A percentile compares a stretch with the other conserved stretches of the same genome.
Conservation (phyloP, 2,113 vertebrate species). For the Brienomyrus longianalis region DNA sequence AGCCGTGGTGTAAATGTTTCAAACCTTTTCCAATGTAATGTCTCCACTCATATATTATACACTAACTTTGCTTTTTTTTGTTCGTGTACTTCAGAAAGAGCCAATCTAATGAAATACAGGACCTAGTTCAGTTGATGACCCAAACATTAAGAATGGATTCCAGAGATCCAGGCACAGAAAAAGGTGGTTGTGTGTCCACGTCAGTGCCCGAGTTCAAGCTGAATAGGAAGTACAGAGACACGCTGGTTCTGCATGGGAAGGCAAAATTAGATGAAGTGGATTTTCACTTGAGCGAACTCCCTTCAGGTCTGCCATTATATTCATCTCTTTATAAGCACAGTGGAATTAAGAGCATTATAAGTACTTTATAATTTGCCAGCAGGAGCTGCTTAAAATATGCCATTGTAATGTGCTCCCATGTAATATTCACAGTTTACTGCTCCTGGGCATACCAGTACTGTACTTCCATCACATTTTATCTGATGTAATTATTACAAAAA, state of each 20-base stretch:
- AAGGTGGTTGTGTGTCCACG: slow-evolving; percentile 31
- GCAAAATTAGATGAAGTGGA: slow-evolving; percentile 59
- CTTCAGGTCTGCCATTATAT: slow-evolving; percentile 59
- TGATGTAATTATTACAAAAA: background rate
- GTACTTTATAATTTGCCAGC: background rate
- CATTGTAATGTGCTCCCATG: background rate
- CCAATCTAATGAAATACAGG: slow-evolving; percentile 75
- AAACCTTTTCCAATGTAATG: background rate
- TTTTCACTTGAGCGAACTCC: slow-evolving; percentile 64
- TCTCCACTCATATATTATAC: background rate
- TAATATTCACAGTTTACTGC: background rate
- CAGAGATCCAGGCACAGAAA: slow-evolving; percentile 52
- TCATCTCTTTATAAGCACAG: background rate
- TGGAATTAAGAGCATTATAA: background rate
- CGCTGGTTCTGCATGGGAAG: slow-evolving; percentile 85
- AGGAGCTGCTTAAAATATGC: background rate
- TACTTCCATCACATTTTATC: background rate
- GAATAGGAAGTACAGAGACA: slow-evolving; percentile 81
- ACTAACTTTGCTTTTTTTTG: background rate
- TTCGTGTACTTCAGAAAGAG: slow-evolving; percentile 58
- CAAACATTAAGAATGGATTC: slow-evolving; percentile 78
- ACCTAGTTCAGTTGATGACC: slow-evolving; percentile 90
- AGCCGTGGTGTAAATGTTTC: background rate
- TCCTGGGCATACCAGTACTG: background rate
- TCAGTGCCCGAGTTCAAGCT: slow-evolving; percentile 74